These are phyloP conservation scores for Brachyistius frenatus DNA, from an alignment of 2,113 vertebrate genomes.

Conservation along the genomic window DNA sequence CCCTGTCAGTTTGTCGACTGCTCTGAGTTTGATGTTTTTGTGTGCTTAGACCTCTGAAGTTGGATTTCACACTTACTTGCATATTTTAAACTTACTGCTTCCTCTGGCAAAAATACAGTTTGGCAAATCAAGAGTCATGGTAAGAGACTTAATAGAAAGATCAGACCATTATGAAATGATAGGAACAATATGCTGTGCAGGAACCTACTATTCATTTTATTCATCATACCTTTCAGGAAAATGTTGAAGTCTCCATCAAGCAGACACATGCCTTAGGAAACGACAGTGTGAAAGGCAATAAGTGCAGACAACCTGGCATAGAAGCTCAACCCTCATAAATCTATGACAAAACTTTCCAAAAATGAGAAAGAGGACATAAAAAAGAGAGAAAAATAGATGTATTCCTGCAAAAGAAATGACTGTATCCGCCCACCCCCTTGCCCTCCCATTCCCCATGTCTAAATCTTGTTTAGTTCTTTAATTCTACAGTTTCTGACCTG, in stretches of 20 bases:
- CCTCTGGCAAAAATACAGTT: conserved; percentile 57
- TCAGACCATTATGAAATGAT: conserved; percentile 43
- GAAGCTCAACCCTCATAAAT: conserved; percentile 81
- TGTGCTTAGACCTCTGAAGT: conserved; percentile 65
- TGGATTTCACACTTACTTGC: conserved; percentile 71
- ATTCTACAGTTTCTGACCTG: conserved; percentile 91
- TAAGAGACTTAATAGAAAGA: conserved; percentile 61
- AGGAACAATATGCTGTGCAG: conserved; percentile 51
- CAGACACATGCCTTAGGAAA: conserved; percentile 76
- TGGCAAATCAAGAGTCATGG: conserved; percentile 65
- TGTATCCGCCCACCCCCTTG: conserved; percentile 78
- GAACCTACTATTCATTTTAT: conserved; percentile 64
- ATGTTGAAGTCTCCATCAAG: conserved; percentile 73
- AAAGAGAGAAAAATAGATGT: conserved; percentile 67
- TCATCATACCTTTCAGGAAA: conserved; percentile 68
- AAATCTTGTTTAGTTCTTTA: conserved; percentile 89
- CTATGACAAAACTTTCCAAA: conserved; percentile 82
- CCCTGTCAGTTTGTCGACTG: conserved; percentile 82
- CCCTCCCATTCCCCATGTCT: conserved; percentile 79
- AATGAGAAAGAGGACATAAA: conserved; percentile 70
- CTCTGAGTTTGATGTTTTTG: conserved; percentile 66
- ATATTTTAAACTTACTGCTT: conserved; percentile 71
- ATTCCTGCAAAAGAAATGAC: conserved; percentile 83
- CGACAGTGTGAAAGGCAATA: conserved; percentile 73
- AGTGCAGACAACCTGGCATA: conserved; percentile 67